Evolutionary conservation across 2,888 invertebrate species (phyloP).

Genomic region (Pomacea canaliculata): DNA sequence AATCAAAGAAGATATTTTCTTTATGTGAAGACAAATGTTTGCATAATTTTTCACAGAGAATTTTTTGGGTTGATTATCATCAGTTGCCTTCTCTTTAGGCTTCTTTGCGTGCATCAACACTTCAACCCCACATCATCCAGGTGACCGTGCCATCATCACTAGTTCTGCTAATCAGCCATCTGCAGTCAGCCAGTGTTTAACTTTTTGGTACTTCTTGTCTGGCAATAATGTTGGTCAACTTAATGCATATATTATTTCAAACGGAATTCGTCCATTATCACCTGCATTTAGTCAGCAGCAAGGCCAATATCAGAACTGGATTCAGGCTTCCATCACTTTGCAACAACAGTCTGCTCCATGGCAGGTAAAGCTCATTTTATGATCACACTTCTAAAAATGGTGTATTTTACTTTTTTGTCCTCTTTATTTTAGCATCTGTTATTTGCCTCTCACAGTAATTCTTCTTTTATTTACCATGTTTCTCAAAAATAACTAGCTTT

Average conservation of each 20-base stretch:
- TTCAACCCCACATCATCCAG: conserved; percentile 73
- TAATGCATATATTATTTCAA: conserved; percentile 51
- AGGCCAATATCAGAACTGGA: conserved; percentile 59
- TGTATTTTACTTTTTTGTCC: too few relatives aligned
- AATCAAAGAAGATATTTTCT: too few relatives aligned
- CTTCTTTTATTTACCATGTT: too few relatives aligned
- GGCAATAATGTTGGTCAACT: conserved; percentile 50
- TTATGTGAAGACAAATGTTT: too few relatives aligned
- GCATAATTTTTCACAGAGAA: too few relatives aligned
- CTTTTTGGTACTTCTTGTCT: conserved; percentile 67
- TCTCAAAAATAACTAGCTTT: too few relatives aligned
- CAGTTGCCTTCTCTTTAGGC: conserved; percentile 37
- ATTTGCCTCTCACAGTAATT: too few relatives aligned
- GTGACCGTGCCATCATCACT: conserved; percentile 72
- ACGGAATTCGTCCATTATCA: conserved; percentile 27
- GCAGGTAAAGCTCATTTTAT: conserved; percentile 26
- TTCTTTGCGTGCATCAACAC: conserved; percentile 59
- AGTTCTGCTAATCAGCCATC: conserved; percentile 24
- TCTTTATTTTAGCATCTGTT: too few relatives aligned
- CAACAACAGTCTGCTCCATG: conserved; percentile 24
- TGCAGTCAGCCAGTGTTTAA: conserved; percentile 46
- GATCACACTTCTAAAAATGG: too few relatives aligned
- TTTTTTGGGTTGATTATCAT: too few relatives aligned
- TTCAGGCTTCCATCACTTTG: conserved; percentile 41
- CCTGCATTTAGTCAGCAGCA: conserved; percentile 11